Evolutionary conservation across 1,140 invertebrate species (phyloP), one percentile per base, ranked within the genome.

Genomic region (Ooceraea biroi): DNA sequence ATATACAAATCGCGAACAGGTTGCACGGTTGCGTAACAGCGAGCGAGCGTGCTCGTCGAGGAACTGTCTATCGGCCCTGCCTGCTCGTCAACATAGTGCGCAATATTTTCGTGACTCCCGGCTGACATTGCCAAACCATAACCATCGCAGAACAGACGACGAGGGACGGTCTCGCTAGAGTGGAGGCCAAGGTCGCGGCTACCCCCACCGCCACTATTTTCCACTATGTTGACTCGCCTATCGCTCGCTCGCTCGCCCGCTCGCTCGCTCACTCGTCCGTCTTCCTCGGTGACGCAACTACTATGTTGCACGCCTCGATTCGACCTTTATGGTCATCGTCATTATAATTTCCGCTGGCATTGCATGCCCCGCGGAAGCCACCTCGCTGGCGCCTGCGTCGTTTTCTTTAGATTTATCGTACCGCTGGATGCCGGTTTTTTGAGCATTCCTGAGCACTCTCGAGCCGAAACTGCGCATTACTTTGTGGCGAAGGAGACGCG

Each of bases 101-200:
- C 83, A 89, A 89, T 90, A 91, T 91, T 90, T 90, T 89, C 87
- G 83, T 90, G 90, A 91, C 90, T 90, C 87, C 72, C 83, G 77
- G 44, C 65, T 90, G 90, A 91, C 92, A 91, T 92, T 92, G 92
- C 89, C 92, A 77, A 93, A 94, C 92, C 36, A 90, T 91, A 90
- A 91, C 85, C 86, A 78, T 78, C 87, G 84, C 88, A 88, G 83
- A 83, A 85, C 88, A 89, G 83, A 83, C 89, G 71, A 44, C 65
- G 85, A 78, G 78, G 65, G 63, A 63, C 68, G 74, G 41, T 63
- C 73, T 71, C 72, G 84, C 50, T 71, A 60, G 69, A 88, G 87
- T 84, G 80, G 72, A 88, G 88, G 87, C 85, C 92, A 92, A 92
- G 92, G 92, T 91, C 87, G 88, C 89, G 90, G 88, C 88, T 77